These are phyloP conservation scores for Lepus americanus DNA, from an alignment of 2,113 vertebrate genomes.

Conservation along the genomic window DNA sequence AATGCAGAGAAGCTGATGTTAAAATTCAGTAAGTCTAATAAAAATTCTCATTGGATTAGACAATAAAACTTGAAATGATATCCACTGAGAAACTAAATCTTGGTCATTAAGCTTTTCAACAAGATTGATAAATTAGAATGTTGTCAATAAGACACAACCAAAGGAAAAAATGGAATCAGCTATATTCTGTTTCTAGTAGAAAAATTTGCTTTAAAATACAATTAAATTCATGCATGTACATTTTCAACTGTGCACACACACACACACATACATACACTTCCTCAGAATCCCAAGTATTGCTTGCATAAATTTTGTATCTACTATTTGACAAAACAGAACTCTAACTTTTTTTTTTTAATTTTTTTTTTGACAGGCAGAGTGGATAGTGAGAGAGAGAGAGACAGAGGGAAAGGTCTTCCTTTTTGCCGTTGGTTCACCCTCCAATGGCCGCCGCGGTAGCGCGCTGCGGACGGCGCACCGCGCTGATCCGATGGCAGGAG, in stretches of 20 bases:
- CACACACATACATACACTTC: not conserved
- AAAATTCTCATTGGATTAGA: slow-evolving; percentile 57
- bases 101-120: slow-evolving; percentile 3
- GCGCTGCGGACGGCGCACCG: too few relatives aligned
- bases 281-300: not conserved
- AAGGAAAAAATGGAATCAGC: not conserved
- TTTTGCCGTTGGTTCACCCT: too few relatives aligned
- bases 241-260: not conserved
- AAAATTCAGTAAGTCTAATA: slow-evolving; percentile 57
- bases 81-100: slow-evolving; percentile 40
- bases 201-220: not conserved
- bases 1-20: slow-evolving; percentile 30
- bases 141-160: not conserved
- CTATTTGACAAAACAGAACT: not conserved
- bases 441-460: too few relatives aligned
- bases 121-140: slow-evolving; percentile 31
- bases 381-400: too few relatives aligned
- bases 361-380: too few relatives aligned
- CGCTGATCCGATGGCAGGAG: too few relatives aligned
- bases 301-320: not conserved
- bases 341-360: too few relatives aligned
- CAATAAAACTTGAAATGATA: slow-evolving; percentile 63
- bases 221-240: not conserved
- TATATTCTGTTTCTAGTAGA: not conserved
- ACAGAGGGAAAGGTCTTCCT: too few relatives aligned